These are phyloP conservation scores for Eupristina koningsbergeri DNA, from an alignment of 1,140 invertebrate genomes.

Conservation along the genomic window DNA sequence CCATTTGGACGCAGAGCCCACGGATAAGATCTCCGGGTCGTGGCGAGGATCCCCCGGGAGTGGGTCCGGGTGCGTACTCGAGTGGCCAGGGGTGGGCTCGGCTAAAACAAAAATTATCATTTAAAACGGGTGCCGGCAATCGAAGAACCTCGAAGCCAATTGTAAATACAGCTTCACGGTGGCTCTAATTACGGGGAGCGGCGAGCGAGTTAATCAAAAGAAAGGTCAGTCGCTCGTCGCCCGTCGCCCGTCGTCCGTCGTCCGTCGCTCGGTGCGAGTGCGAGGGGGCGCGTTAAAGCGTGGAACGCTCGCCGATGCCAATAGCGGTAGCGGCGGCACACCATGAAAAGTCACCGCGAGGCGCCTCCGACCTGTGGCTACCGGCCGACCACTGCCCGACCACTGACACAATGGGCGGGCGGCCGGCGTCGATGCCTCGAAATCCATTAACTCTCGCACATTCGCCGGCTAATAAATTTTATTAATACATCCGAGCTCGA, in stretches of 20 bases:
- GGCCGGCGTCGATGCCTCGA: slow-evolving; percentile 63
- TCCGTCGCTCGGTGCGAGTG: neutral
- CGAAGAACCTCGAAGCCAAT: slow-evolving; percentile 33
- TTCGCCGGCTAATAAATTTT: slow-evolving; percentile 68
- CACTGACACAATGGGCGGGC: slow-evolving; percentile 54
- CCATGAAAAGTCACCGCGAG: slow-evolving; percentile 23
- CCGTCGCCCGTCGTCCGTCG: too few species aligned
- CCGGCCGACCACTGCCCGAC: neutral
- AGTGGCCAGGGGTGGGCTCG: too few species aligned
- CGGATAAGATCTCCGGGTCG: too few species aligned
- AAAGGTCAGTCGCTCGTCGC: neutral
- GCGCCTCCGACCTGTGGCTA: slow-evolving; percentile 19
- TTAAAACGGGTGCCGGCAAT: neutral
- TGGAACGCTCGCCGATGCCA: too few species aligned
- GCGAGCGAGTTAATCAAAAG: slow-evolving; percentile 39
- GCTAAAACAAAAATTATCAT: slow-evolving; percentile 32
- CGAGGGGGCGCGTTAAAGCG: slow-evolving; percentile 58
- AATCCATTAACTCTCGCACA: slow-evolving; percentile 70
- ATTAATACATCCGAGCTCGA: slow-evolving; percentile 68
- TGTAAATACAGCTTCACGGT: slow-evolving; percentile 11
- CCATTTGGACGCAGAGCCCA: too few species aligned
- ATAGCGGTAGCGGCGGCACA: slow-evolving; percentile 12
- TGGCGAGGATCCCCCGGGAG: too few species aligned
- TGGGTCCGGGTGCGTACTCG: too few species aligned
- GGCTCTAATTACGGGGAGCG: slow-evolving; percentile 25